Conservation (phyloP, 2,113 vertebrate genomes). For the Clarias gariepinus region DNA sequence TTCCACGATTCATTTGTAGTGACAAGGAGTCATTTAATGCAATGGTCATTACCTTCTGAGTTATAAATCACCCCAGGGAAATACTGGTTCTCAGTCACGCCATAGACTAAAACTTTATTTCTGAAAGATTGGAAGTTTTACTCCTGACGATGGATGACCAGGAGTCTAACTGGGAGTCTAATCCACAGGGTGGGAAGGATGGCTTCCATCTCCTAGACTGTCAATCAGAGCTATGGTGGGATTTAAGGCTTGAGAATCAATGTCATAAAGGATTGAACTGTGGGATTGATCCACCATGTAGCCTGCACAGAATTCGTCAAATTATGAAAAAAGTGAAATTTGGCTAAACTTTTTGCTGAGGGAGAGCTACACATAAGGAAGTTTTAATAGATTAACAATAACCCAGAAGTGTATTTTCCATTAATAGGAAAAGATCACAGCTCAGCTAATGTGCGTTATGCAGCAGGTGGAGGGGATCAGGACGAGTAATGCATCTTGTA, state of each 20-base stretch:
- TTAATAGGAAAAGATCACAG: neutral
- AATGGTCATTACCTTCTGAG: conserved; percentile 33
- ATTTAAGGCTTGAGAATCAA: neutral
- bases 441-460: neutral
- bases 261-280: neutral
- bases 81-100: neutral
- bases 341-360: neutral
- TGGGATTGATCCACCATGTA: neutral
- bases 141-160: neutral
- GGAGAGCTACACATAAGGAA: neutral
- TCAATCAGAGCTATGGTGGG: neutral
- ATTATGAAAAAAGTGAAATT: neutral
- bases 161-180: neutral
- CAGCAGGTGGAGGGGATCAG: neutral
- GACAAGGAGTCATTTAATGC: conserved; percentile 19
- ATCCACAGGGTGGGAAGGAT: neutral
- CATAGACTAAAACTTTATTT: neutral
- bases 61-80: conserved; percentile 30
- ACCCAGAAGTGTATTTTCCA: neutral
- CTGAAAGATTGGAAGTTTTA: conserved; percentile 2
- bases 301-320: neutral
- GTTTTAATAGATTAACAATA: neutral
- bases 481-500: neutral
- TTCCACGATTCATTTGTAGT: conserved; percentile 16
- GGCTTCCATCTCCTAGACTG: neutral